Percentiles rank a stretch among this genome's conserved stretches.
phyloP scores from a whole-genome alignment of 2,797 vertebrate species.

The Mus minutoides region DNA sequence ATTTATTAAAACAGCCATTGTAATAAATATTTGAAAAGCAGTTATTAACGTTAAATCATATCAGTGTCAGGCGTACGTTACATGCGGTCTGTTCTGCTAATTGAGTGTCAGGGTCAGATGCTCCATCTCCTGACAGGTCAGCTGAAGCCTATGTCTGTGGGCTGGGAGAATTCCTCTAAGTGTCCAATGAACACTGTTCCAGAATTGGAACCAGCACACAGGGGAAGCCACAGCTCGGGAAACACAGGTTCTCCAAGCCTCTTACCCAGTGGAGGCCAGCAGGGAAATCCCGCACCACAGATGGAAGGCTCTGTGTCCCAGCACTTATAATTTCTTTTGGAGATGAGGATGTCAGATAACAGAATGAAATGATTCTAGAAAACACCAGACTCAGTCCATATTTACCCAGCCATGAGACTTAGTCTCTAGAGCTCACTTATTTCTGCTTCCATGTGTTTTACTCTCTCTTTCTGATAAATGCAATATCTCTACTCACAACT shows the following conservation, averaged over 20 bases:
- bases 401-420: background rate
- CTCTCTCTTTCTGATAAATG: background rate
- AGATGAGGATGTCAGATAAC: background rate
- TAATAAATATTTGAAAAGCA: constrained; percentile 89
- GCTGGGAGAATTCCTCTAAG: background rate
- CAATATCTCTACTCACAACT: background rate
- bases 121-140: background rate
- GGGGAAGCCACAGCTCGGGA: rapidly evolving
- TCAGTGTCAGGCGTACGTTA: constrained; percentile 76
- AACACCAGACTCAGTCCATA: background rate
- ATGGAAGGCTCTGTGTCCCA: background rate
- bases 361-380: background rate
- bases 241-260: background rate
- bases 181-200: background rate
- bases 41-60: constrained; percentile 86
- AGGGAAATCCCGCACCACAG: background rate
- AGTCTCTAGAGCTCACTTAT: background rate
- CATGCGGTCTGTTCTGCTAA: constrained; percentile 81
- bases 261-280: background rate
- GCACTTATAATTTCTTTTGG: background rate
- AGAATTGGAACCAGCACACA: rapidly evolving
- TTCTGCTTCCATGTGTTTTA: background rate
- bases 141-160: rapidly evolving
- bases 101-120: constrained; percentile 80
- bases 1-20: constrained; percentile 89